Evolutionary conservation across 2,888 invertebrate genomes (phyloP).

Genomic region (Carcina quercana): DNA sequence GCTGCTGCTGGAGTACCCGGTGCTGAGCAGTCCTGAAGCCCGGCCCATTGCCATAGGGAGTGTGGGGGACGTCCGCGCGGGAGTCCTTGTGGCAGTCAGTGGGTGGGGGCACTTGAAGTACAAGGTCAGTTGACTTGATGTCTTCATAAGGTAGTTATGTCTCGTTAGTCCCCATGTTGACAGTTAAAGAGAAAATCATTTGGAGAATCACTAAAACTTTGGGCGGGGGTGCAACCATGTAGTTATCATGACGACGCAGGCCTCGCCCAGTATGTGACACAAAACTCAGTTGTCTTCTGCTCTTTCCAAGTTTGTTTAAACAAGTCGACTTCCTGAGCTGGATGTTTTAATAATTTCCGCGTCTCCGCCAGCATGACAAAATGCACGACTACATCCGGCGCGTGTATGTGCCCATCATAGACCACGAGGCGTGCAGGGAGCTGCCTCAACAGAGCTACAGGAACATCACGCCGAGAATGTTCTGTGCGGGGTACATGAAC

Average conservation of each 20-base stretch:
- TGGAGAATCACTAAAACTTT: too few relatives aligned
- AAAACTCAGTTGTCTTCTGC: too few relatives aligned
- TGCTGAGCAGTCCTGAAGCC: slow-evolving; percentile 36
- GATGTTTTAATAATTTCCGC: too few relatives aligned
- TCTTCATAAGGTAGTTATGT: too few relatives aligned
- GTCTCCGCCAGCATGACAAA: too few relatives aligned
- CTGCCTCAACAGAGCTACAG: slow-evolving; percentile 25
- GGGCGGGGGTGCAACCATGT: too few relatives aligned
- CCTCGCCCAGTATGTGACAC: too few relatives aligned
- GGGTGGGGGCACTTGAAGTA: slow-evolving; percentile 55
- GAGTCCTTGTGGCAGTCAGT: slow-evolving; percentile 33
- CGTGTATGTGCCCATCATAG: slow-evolving; percentile 43
- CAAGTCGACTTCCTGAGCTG: too few relatives aligned
- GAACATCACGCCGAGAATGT: slow-evolving; percentile 50
- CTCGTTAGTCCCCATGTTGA: too few relatives aligned
- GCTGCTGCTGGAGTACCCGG: slow-evolving; percentile 40
- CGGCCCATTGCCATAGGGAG: slow-evolving; percentile 52
- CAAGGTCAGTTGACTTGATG: slow-evolving; percentile 38
- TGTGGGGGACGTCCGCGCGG: slow-evolving; percentile 31
- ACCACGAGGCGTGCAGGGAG: slow-evolving; percentile 23
- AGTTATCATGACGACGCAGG: too few relatives aligned
- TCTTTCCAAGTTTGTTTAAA: too few relatives aligned
- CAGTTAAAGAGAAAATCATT: too few relatives aligned
- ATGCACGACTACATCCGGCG: slow-evolving; percentile 51
- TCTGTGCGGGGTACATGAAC: slow-evolving; percentile 46